phyloP scores from a whole-genome alignment of 2,888 invertebrate genomes.

The Alentia gelatinosa region DNA sequence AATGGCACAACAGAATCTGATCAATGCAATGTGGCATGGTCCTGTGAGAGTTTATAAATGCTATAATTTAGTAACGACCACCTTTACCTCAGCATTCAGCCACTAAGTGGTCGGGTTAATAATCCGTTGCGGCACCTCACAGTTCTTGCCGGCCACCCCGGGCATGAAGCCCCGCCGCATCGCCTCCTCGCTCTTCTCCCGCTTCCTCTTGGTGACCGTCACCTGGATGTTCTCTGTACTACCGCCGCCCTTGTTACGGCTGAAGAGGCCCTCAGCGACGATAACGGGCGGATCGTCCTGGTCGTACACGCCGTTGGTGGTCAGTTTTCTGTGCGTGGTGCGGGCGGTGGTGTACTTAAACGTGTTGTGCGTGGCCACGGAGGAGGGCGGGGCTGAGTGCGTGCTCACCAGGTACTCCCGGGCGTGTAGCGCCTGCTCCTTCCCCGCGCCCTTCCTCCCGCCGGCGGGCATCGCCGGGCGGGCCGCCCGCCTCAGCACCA shows the following conservation, averaged over 20 bases:
- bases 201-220: not conserved
- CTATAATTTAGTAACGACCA: no score
- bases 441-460: not conserved
- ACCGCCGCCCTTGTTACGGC: not conserved
- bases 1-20: not conserved
- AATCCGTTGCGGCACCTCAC: conserved; percentile 5
- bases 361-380: not conserved
- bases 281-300: conserved; percentile 35
- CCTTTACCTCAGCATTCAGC: no score
- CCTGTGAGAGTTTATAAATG: no score
- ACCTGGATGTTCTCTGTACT: conserved; percentile 19
- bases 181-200: not conserved
- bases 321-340: not conserved
- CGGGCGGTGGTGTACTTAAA: conserved; percentile 2
- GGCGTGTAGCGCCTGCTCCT: not conserved
- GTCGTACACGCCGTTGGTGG: not conserved
- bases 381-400: not conserved
- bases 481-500: no score
- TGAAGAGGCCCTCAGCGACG: conserved; percentile 30
- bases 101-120: no score
- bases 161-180: not conserved
- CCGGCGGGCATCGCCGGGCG: not conserved
- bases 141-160: conserved; percentile 36
- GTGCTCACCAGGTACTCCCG: conserved; percentile 20
- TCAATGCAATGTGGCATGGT: no score